Evolutionary conservation across 2,888 invertebrate genomes (phyloP), one percentile per base, ranked within the genome.

Genomic region (Meloe dianella): DNA sequence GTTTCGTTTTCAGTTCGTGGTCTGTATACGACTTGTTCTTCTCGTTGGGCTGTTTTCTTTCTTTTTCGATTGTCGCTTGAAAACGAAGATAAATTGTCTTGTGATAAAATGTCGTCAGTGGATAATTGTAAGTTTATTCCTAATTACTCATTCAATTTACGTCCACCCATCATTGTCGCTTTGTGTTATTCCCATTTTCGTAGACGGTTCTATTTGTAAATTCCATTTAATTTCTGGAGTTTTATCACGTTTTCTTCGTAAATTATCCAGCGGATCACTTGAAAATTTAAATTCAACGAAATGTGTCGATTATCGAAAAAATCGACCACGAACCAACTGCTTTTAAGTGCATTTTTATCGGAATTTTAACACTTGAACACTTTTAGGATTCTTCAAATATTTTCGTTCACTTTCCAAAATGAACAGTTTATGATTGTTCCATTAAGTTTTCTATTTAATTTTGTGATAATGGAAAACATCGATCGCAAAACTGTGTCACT

Each of bases 131-230:
- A 47, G 20, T 47, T 47, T 47, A 47, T 20, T 47, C 17, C 47
- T 47, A 20, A 47, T 47, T 47, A 47, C 10, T 47, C 47, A 47
- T 47, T 47, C 47, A 47, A 47, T 47, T 47, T 47, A 47, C 47
- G 20, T 47, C 20, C 9, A 10, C 47, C 20, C 9, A 3, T 20
- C 20, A 47, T 47, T 47, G 20, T 47, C 5, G 3, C 17, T n/a
- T 8, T 38, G 10, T 47, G 10, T 2, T 20, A 22, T 47, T 17
- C 20, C n/a, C n/a, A 14, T 41, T 17, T 2, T 38, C n/a, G n/a
- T 47, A 9, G 7, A 6, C 41, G 6, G 41, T n/a, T 41, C 17
- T 41, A 41, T 41, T 41, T 2, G 17, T 0, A n/a, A 41, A 41
- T 41, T 41, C n/a, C 17, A 3, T 47, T 3, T 20, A 47, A 47